Conservation (phyloP, 2,113 vertebrate genomes). For the Platichthys flesus region DNA sequence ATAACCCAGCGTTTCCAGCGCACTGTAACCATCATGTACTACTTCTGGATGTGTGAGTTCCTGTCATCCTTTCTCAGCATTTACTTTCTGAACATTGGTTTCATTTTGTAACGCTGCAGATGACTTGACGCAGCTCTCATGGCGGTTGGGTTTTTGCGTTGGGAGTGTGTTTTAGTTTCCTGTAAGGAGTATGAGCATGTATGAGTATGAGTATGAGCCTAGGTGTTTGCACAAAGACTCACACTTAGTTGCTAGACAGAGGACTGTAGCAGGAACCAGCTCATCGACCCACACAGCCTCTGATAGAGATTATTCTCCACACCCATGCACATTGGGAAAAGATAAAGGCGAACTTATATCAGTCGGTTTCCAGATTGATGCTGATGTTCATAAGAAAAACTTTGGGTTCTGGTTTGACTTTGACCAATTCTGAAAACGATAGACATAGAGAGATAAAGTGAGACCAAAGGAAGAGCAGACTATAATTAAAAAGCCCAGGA, state of each 20-base stretch:
- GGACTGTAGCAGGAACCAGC: background rate
- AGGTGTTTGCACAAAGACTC: constrained; percentile 41
- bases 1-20: constrained; percentile 93
- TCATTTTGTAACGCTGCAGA: background rate
- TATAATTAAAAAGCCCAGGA: no score
- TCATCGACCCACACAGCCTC: background rate
- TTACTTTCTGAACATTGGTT: background rate
- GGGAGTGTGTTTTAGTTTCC: background rate
- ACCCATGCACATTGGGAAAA: no score
- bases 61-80: background rate
- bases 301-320: no score
- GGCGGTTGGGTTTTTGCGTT: no score
- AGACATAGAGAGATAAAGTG: no score
- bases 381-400: no score
- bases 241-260: constrained; percentile 27
- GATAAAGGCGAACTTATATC: no score
- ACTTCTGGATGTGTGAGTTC: constrained; percentile 96
- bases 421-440: no score
- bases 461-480: no score
- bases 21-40: constrained; percentile 93
- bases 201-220: background rate
- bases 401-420: no score
- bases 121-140: background rate
- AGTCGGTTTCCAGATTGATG: no score
- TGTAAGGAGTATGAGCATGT: background rate